Conservation (phyloP, 2,113 vertebrate genomes). For the Peromyscus polionotus region DNA sequence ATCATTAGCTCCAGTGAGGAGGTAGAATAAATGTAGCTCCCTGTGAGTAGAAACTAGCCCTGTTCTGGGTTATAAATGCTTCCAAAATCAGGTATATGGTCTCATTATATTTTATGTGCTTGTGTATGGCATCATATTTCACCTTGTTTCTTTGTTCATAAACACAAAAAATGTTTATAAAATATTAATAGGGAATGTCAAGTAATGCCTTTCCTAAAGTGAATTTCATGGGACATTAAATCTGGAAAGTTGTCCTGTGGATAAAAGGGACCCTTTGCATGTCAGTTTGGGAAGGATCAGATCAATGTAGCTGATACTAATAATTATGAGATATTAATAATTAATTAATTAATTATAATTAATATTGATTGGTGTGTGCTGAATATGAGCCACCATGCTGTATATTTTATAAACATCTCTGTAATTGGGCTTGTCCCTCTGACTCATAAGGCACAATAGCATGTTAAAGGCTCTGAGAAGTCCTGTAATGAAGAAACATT, state of each 20-base stretch:
- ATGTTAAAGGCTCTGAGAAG: constrained; percentile 65
- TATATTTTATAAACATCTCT: background rate
- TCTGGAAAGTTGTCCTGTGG: background rate
- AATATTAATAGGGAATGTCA: background rate
- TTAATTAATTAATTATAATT: background rate
- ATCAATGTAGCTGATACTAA: background rate
- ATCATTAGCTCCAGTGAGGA: constrained; percentile 2
- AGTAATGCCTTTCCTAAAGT: background rate
- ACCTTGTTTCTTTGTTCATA: constrained; percentile 37
- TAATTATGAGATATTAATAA: background rate
- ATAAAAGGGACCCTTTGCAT: background rate
- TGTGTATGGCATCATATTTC: background rate
- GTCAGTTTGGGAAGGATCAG: background rate
- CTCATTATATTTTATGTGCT: background rate
- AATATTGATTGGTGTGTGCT: background rate
- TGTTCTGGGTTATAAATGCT: background rate
- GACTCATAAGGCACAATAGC: background rate
- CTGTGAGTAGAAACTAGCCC: background rate
- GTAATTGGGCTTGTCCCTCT: background rate
- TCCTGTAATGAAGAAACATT: background rate
- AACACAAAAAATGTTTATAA: constrained; percentile 30
- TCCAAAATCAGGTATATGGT: background rate
- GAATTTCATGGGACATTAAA: background rate
- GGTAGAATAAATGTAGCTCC: background rate
- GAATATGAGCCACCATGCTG: no score